phyloP scores from a whole-genome alignment of 2,888 invertebrate genomes.

The Chymomyza procnemis region DNA sequence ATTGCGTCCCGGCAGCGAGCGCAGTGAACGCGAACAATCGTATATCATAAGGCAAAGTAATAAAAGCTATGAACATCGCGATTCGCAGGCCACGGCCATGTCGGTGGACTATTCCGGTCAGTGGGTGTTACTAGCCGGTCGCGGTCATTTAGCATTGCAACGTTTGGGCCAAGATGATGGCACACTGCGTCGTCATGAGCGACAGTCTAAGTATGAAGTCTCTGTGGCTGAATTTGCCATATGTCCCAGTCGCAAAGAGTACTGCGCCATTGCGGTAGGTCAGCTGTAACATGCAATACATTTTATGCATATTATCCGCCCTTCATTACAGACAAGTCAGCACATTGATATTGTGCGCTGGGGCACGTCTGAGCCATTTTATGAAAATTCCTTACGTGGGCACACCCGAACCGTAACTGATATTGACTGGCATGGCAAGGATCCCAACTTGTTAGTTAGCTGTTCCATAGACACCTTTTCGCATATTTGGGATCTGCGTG shows the following conservation, averaged over 20 bases:
- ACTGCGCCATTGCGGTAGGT: constrained; percentile 92
- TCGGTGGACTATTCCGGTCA: constrained; percentile 87
- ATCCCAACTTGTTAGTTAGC: constrained; percentile 88
- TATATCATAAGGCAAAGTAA: constrained; percentile 74
- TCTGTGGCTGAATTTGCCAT: constrained; percentile 96
- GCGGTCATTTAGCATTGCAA: constrained; percentile 87
- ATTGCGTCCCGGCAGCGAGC: constrained; percentile 50
- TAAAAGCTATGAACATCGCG: constrained; percentile 85
- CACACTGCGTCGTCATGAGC: constrained; percentile 86
- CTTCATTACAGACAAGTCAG: constrained; percentile 86
- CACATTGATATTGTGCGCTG: constrained; percentile 91
- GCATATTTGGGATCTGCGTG: constrained; percentile 95
- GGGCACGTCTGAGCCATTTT: constrained; percentile 85
- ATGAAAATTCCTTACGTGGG: constrained; percentile 86
- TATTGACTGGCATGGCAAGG: constrained; percentile 92
- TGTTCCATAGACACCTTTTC: constrained; percentile 96
- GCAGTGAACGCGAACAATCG: constrained; percentile 62
- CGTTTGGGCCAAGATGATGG: constrained; percentile 80
- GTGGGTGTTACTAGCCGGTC: constrained; percentile 90
- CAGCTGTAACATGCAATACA: background rate
- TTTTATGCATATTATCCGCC: background rate
- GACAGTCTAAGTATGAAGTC: constrained; percentile 95
- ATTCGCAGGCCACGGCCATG: constrained; percentile 94
- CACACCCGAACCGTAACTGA: constrained; percentile 93
- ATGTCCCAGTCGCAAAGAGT: constrained; percentile 85